phyloP scores from a whole-genome alignment of 2,113 vertebrate genomes.

The Salvelinus sp. region DNA sequence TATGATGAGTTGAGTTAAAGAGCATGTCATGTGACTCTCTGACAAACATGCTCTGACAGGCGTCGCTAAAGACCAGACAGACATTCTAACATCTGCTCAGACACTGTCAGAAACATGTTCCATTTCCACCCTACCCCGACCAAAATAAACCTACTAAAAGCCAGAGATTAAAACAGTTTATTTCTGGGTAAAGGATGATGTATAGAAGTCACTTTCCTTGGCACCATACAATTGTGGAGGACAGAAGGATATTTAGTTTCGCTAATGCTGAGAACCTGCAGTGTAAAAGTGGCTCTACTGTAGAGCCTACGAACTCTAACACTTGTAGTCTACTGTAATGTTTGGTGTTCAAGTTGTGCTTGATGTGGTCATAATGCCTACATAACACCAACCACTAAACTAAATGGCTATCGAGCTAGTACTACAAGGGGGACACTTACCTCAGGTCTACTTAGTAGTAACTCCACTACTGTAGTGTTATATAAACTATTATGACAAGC shows the following conservation, averaged over 20 bases:
- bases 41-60: constrained; percentile 14
- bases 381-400: too few species aligned
- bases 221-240: constrained; percentile 9
- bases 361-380: too few species aligned
- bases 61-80: constrained; percentile 4
- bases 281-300: too few species aligned
- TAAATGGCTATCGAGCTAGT: too few species aligned
- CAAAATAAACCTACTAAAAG: constrained; percentile 29
- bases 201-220: constrained; percentile 16
- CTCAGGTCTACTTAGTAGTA: too few species aligned
- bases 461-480: too few species aligned
- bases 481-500: too few species aligned
- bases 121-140: constrained; percentile 13
- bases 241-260: background rate
- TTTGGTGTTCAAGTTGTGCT: too few species aligned
- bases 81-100: constrained; percentile 23
- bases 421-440: too few species aligned
- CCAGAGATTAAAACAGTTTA: constrained; percentile 20
- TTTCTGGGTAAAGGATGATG: constrained; percentile 20
- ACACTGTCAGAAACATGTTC: background rate
- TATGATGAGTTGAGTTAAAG: background rate
- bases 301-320: too few species aligned
- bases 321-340: too few species aligned
- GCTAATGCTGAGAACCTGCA: background rate
- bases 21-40: constrained; percentile 8